Conservation (phyloP, 2,797 vertebrate species). For the Crypturellus tataupa region DNA sequence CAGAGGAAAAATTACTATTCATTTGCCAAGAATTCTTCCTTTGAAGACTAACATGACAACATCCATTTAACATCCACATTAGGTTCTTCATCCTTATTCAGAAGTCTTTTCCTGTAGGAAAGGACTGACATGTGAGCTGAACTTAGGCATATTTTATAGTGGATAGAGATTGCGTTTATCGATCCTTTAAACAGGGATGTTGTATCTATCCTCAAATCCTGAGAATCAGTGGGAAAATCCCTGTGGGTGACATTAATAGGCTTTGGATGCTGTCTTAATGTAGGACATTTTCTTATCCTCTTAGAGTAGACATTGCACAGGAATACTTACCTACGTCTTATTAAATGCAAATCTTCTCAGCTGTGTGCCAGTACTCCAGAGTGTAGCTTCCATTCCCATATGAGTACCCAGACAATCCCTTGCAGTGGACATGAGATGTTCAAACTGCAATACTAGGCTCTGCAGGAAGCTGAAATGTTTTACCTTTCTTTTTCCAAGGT, state of each 20-base stretch:
- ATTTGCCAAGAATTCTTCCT: not conserved
- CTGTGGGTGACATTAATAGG: not conserved
- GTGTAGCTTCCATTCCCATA: not conserved
- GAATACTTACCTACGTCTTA: not conserved
- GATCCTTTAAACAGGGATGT: not conserved
- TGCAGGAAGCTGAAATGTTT: not conserved
- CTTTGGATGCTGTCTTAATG: not conserved
- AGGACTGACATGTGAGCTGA: not conserved
- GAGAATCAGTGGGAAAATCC: not conserved
- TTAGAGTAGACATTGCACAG: not conserved
- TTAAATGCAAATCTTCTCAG: not conserved
- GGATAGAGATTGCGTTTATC: not conserved
- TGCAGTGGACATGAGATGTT: not conserved
- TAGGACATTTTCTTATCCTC: not conserved
- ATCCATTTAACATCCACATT: not conserved
- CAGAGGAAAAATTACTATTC: not conserved
- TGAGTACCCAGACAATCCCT: not conserved
- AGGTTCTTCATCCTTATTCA: not conserved
- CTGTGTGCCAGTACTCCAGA: not conserved
- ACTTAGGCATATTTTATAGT: not conserved
- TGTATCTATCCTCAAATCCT: not conserved
- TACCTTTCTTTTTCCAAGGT: not conserved
- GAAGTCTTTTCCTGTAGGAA: not conserved
- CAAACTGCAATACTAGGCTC: not conserved
- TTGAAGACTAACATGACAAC: fast-evolving